Evolutionary conservation across 2,797 vertebrate genomes (phyloP).

Genomic region (Halcyon leucocephala): DNA sequence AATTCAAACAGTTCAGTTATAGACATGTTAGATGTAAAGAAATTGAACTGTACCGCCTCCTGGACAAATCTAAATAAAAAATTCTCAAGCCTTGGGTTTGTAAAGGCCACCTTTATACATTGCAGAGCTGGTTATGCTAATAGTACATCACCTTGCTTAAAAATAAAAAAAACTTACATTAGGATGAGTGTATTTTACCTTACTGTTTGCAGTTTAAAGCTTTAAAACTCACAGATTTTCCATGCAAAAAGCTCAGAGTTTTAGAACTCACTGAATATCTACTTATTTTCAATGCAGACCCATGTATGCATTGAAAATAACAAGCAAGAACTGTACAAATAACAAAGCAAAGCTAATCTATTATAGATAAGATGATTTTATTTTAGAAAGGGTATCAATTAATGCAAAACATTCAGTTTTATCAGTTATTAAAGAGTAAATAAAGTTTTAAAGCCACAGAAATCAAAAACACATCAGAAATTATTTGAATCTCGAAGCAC

Average conservation of each 20-base stretch:
- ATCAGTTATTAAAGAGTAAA: background rate
- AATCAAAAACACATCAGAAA: slow-evolving; percentile 17
- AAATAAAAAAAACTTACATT: background rate
- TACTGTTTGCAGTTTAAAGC: background rate
- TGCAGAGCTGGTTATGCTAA: background rate
- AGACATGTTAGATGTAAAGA: background rate
- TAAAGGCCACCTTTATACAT: background rate
- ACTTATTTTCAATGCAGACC: background rate
- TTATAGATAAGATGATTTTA: background rate
- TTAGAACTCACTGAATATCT: background rate
- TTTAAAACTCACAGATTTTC: background rate
- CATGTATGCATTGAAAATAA: background rate
- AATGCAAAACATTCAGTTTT: background rate
- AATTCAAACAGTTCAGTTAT: background rate
- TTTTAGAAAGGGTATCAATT: background rate
- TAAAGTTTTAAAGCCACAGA: background rate
- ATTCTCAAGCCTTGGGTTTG: background rate
- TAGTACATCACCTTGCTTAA: background rate
- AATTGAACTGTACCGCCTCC: too few species aligned
- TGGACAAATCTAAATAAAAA: background rate
- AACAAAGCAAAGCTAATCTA: background rate
- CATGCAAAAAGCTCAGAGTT: background rate
- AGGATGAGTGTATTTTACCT: background rate
- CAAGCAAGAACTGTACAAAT: background rate
- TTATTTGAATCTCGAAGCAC: background rate